Percentiles rank a stretch among this genome's conserved stretches.
Evolutionary conservation across 2,113 vertebrate species (phyloP).

Genomic region (Mastomys natalensis): DNA sequence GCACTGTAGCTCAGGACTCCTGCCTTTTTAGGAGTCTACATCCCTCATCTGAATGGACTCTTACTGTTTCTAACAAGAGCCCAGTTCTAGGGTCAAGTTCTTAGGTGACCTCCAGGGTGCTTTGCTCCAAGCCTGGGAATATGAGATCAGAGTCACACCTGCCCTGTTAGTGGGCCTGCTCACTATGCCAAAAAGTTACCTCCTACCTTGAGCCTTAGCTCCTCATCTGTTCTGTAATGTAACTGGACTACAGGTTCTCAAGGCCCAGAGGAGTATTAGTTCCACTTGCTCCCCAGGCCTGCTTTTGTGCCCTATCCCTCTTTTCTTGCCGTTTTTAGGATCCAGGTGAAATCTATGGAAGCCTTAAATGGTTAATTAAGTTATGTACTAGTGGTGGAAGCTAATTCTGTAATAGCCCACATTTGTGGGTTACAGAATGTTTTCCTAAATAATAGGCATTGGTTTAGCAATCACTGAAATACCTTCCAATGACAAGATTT

Average conservation of each 20-base stretch:
- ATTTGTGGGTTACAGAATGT: not conserved
- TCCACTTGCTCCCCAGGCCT: not conserved
- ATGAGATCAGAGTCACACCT: not conserved
- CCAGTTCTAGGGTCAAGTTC: not conserved
- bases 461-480: not conserved
- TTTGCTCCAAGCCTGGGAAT: not conserved
- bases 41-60: not conserved
- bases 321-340: not conserved
- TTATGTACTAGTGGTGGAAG: not conserved
- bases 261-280: not conserved
- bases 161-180: rapidly evolving
- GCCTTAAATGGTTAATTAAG: not conserved
- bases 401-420: not conserved
- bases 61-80: not conserved
- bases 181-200: not conserved
- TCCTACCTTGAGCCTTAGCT: not conserved
- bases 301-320: not conserved
- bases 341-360: not conserved
- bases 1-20: slow-evolving; percentile 71
- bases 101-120: not conserved
- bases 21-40: slow-evolving; percentile 60
- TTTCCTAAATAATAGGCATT: slow-evolving; percentile 16
- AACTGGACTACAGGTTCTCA: not conserved
- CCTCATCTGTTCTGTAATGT: not conserved
- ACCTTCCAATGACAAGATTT: not conserved